These are phyloP conservation scores for Arenaria interpres DNA, from an alignment of 2,113 vertebrate species.

Conservation along the genomic window DNA sequence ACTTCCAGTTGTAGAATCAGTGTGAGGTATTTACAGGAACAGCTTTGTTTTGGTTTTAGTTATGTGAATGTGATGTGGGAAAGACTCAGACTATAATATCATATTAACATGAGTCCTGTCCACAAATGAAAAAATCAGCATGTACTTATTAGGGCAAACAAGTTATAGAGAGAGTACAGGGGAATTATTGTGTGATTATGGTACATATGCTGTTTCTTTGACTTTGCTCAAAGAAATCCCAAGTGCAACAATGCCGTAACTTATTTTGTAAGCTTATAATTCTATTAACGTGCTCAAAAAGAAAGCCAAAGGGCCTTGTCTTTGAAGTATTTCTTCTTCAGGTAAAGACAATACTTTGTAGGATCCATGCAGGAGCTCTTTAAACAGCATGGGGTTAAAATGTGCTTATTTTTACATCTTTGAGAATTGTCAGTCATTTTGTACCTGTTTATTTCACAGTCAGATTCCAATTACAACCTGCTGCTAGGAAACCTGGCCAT, in stretches of 20 bases:
- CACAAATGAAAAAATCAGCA: background rate
- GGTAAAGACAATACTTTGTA: background rate
- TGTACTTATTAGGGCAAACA: background rate
- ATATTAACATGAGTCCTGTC: background rate
- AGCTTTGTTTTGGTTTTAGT: background rate
- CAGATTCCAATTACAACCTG: constrained; percentile 17
- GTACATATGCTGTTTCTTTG: background rate
- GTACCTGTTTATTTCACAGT: constrained; percentile 39
- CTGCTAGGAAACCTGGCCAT: constrained; percentile 4
- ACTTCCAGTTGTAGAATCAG: background rate
- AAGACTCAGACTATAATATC: background rate
- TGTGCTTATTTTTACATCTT: constrained; percentile 12
- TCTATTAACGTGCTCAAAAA: background rate
- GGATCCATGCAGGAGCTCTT: background rate
- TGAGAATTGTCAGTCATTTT: constrained; percentile 10
- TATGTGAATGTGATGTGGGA: background rate
- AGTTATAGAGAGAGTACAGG: background rate
- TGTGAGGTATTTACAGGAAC: background rate
- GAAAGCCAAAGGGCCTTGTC: background rate
- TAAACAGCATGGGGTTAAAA: background rate
- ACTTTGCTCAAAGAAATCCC: background rate
- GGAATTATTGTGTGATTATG: background rate
- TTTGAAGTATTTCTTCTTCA: background rate
- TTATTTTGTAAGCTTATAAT: background rate
- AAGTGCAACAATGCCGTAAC: background rate